Base-by-base conservation (phyloP, 2,888 invertebrate genomes). In the Tenthredo scrophulariae region DNA sequence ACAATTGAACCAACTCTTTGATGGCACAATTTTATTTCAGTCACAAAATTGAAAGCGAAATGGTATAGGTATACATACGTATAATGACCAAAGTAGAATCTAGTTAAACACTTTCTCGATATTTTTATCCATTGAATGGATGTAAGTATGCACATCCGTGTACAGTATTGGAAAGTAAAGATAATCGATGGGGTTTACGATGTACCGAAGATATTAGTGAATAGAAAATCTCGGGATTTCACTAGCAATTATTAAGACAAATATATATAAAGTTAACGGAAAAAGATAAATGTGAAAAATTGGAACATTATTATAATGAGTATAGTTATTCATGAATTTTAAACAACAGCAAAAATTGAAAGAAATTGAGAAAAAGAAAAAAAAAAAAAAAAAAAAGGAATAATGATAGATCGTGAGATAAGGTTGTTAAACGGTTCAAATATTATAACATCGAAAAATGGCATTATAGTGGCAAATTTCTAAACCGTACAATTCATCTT, bases 401-500 rank as follows among this genome's bases (percentile, higher is more conserved):
- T 1, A 29, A 29, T 7, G 18, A 15, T 13, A 67, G 29, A 67
- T 37, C 22, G 5, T n/a, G 0, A 18, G 6, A 6, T 18, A 70
- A 70, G 18, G 18, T n/a, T 37, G n/a, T 33, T 15, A 40, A 33
- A 70, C 29, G 9, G 15, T 18, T 26, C 10, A 62, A 26, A 62
- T 1, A 22, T 62, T 2, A 22, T 13, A 62, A 58, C n/a, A 22
- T 22, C 22, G 10, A 62, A 13, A 22, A 62, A 22, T 26, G 26
- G 22, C 62, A 62, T 26, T 70, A 70, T 33, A 65, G 40, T 80
- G 26, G 80, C 43, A 15, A 62, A 80, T 80, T 80, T 62, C 40
- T 65, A 80, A 62, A 40, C 65, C 33, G n/a, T n/a, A 33, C 80
- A 65, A 80, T 80, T 80, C 65, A 80, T 80, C 80, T 80, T 80